These are phyloP conservation scores for Scalopus aquaticus DNA, from an alignment of 2,113 vertebrate genomes.

Conservation along the genomic window DNA sequence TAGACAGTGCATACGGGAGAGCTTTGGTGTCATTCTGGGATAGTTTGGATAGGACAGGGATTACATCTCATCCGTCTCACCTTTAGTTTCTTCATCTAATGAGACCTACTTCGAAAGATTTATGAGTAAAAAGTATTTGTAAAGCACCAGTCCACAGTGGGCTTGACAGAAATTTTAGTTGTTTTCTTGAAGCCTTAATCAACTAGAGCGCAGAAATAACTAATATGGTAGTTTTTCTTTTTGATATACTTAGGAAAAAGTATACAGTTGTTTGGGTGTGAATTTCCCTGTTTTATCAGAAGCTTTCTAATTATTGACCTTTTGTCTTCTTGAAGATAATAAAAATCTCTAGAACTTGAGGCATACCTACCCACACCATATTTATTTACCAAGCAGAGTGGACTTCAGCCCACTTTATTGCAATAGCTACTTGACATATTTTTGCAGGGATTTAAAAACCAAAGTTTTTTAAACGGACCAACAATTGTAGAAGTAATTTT, in stretches of 20 bases:
- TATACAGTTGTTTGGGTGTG: not conserved
- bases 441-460: constrained; percentile 57
- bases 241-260: not conserved
- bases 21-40: not conserved
- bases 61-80: not conserved
- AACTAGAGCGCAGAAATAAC: constrained; percentile 31
- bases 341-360: constrained; percentile 6
- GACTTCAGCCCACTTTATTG: constrained; percentile 40
- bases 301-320: constrained; percentile 51
- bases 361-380: not conserved
- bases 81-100: not conserved
- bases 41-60: not conserved
- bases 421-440: constrained; percentile 48
- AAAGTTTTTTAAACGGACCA: constrained; percentile 54
- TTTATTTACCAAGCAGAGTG: constrained; percentile 53
- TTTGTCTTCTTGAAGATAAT: constrained; percentile 43
- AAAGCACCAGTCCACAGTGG: not conserved
- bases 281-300: constrained; percentile 26
- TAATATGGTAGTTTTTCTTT: constrained; percentile 18
- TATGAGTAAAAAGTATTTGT: not conserved
- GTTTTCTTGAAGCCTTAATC: not conserved
- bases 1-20: not conserved
- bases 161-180: not conserved
- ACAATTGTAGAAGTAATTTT: constrained; percentile 36
- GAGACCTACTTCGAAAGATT: not conserved